phyloP scores from a whole-genome alignment of 2,888 invertebrate genomes.

The Allophyes oxyacanthae region DNA sequence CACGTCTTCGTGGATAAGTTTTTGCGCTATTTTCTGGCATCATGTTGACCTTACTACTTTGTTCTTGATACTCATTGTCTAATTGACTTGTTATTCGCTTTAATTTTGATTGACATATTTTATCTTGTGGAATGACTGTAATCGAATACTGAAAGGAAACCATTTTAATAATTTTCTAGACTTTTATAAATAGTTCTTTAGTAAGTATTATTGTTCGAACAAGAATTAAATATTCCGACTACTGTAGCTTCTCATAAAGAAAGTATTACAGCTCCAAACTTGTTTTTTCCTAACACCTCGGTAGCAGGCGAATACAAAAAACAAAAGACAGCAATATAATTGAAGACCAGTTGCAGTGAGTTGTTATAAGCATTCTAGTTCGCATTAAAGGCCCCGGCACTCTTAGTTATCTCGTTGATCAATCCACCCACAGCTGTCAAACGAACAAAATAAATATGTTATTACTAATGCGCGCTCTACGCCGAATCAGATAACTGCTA shows the following conservation, averaged over 20 bases:
- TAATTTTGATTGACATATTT: background rate
- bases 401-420: slow-evolving; percentile 78
- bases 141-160: no score
- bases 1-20: slow-evolving; percentile 22
- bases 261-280: slow-evolving; percentile 33
- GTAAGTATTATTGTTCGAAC: no score
- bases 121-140: no score
- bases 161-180: no score
- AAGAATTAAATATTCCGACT: no score
- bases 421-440: slow-evolving; percentile 87
- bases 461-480: slow-evolving; percentile 84
- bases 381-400: slow-evolving; percentile 69
- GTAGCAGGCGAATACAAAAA: slow-evolving; percentile 56
- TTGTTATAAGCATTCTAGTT: slow-evolving; percentile 67
- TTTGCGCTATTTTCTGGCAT: slow-evolving; percentile 21
- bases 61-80: background rate
- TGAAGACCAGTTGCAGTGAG: slow-evolving; percentile 75
- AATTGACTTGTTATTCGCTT: slow-evolving; percentile 4
- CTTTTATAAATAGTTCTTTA: no score
- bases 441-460: slow-evolving; percentile 88
- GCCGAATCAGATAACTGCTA: slow-evolving; percentile 83
- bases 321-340: slow-evolving; percentile 65
- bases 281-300: slow-evolving; percentile 53
- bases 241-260: slow-evolving; percentile 17
- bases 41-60: background rate